These are phyloP conservation scores for Rhyacichthys aspro DNA, from an alignment of 2,797 vertebrate species.

Conservation along the genomic window DNA sequence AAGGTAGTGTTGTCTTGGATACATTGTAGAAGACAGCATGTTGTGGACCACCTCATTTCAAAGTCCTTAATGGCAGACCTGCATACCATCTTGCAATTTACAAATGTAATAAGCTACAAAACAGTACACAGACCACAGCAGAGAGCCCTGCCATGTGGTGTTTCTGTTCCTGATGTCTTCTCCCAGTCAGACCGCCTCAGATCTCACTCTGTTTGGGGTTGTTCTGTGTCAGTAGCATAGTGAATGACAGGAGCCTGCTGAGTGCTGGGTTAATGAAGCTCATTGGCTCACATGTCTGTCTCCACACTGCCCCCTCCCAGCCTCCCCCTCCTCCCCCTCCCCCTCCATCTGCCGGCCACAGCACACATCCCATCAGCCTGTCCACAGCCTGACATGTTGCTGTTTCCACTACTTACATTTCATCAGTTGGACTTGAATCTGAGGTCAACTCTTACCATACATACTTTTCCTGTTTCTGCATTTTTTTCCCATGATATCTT, in stretches of 20 bases:
- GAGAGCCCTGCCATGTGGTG: not conserved
- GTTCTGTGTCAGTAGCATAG: constrained; percentile 50
- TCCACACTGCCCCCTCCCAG: constrained; percentile 37
- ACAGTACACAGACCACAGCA: no score
- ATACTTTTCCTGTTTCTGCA: no score
- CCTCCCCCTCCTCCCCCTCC: not conserved
- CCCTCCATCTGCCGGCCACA: constrained; percentile 3
- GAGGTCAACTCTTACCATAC: no score
- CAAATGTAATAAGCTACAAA: no score
- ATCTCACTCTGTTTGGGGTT: not conserved
- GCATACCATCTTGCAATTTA: no score
- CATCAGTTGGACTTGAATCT: not conserved
- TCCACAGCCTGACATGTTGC: not conserved
- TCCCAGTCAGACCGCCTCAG: no score
- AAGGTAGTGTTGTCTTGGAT: no score
- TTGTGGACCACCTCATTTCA: no score
- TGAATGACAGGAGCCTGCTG: constrained; percentile 61
- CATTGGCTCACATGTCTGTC: constrained; percentile 66
- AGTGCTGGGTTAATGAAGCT: constrained; percentile 65
- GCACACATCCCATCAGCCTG: constrained; percentile 4
- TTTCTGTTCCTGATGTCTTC: no score
- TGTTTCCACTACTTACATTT: not conserved
- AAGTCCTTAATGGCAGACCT: no score
- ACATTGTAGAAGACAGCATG: no score
- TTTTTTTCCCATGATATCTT: no score